phyloP scores from a whole-genome alignment of 1,140 invertebrate species.

The Diorhabda carinulata region DNA sequence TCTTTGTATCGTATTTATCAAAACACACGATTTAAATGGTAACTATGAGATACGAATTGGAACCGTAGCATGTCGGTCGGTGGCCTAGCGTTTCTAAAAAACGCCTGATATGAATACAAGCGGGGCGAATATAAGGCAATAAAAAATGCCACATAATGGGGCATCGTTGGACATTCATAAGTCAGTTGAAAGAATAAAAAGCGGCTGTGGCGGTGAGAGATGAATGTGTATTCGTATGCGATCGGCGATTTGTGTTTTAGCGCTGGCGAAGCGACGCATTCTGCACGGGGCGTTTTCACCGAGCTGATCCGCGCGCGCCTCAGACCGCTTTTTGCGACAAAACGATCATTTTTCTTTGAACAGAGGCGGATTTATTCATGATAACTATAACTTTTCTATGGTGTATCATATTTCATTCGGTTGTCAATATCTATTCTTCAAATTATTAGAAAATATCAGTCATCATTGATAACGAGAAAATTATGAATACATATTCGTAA shows the following conservation, averaged over 20 bases:
- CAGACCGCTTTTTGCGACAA: constrained; percentile 19
- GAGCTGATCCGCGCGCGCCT: constrained; percentile 20
- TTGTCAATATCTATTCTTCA: no score
- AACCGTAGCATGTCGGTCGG: neutral
- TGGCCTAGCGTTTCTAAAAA: constrained; percentile 9
- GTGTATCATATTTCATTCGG: no score
- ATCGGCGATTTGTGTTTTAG: constrained; percentile 45
- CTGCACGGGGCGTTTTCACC: constrained; percentile 25
- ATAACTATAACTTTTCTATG: no score
- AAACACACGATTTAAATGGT: no score
- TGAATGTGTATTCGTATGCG: constrained; percentile 37
- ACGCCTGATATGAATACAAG: constrained; percentile 35
- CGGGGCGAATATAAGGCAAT: constrained; percentile 30
- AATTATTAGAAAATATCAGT: no score
- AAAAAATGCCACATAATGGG: constrained; percentile 31
- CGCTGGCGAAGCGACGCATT: constrained; percentile 42
- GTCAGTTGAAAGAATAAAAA: constrained; percentile 40
- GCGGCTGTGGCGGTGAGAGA: constrained; percentile 40
- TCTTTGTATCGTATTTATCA: no score
- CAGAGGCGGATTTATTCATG: no score
- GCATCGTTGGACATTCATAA: constrained; percentile 39
- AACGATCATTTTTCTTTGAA: neutral
- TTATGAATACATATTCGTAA: no score
- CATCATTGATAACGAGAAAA: no score
- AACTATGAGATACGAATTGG: no score